Evolutionary conservation across 2,888 invertebrate species (phyloP).

Genomic region (Rhabditoides inermis): DNA sequence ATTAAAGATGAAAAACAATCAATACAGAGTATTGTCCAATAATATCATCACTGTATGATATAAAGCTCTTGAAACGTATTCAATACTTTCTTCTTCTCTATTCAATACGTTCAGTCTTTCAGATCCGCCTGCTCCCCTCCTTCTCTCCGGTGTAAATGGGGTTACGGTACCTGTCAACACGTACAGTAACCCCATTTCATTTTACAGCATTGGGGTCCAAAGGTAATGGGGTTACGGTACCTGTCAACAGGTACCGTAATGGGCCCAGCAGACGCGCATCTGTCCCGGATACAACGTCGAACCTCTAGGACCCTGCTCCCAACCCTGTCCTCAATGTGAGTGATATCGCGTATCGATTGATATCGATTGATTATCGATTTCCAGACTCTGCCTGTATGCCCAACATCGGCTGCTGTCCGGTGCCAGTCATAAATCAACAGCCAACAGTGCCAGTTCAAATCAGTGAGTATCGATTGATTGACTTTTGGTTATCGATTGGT

Average conservation of each 20-base stretch:
- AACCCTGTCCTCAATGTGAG: slow-evolving; percentile 31
- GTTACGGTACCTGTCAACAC: too few species aligned
- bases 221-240: too few species aligned
- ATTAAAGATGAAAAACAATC: background rate
- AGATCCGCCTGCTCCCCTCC: too few species aligned
- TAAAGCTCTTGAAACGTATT: background rate
- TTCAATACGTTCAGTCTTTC: too few species aligned
- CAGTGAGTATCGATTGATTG: slow-evolving; percentile 11
- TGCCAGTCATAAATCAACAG: slow-evolving; percentile 21
- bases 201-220: too few species aligned
- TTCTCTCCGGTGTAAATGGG: too few species aligned
- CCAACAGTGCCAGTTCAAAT: slow-evolving; percentile 21
- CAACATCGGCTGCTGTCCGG: slow-evolving; percentile 32
- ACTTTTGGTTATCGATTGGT: slow-evolving; percentile 31
- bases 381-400: slow-evolving; percentile 37
- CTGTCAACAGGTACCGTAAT: slow-evolving; percentile 23
- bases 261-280: background rate
- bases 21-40: too few species aligned
- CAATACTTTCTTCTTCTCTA: too few species aligned
- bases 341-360: slow-evolving; percentile 1
- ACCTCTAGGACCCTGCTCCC: slow-evolving; percentile 31
- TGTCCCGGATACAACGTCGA: slow-evolving; percentile 34
- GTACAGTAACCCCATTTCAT: too few species aligned
- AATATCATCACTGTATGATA: too few species aligned
- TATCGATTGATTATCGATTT: slow-evolving; percentile 3